Evolutionary conservation across 2,797 vertebrate genomes (phyloP), one percentile per base, ranked within the genome.

Genomic region (Neostethus bicornis): DNA sequence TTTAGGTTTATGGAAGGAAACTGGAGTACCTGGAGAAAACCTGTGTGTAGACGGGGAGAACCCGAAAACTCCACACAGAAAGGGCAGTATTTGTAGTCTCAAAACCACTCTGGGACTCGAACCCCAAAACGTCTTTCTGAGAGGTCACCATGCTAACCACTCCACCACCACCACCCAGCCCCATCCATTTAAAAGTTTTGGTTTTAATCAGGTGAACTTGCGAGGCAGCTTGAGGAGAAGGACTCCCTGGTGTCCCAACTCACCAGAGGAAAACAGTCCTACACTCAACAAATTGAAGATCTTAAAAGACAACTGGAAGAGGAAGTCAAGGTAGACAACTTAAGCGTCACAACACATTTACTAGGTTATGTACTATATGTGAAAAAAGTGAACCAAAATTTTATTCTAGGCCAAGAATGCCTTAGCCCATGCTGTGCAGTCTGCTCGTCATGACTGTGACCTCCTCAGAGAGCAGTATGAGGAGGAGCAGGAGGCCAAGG

Each of bases 381-480:
- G 10, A 31, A 2, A 42, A 13, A 0, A n/a, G 31, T 10, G 14
- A 2, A 35, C 3, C 9, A n/a, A n/a, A 0, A 1, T 57, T 29
- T 46, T 10, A 31, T 53, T 70, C 23, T 52, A 94, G 93, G 92
- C 93, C 20, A 94, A 94, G 89, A 59, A 59, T 4, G 55, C 55
- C 23, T 17, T 59, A 49, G 57, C 57, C 37, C 57, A 60, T 32
- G 92, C 90, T 1, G 86, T 93, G 14, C 93, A 94, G 32, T n/a
- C 32, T 6, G 34, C 32, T n/a, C 32, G 32, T 3, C 32, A 34
- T n/a, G 32, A 34, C 32, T 34, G 32, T 1, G 32, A 34, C 3
- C 91, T 95, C 42, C 88, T 95, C 46, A 77, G 94, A 20, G 95
- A 96, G 72, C 94, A 96, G 85, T 94, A 93, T 0, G 95, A 96